phyloP scores from a whole-genome alignment of 2,888 invertebrate species.

The Polylopha cassiicola region DNA sequence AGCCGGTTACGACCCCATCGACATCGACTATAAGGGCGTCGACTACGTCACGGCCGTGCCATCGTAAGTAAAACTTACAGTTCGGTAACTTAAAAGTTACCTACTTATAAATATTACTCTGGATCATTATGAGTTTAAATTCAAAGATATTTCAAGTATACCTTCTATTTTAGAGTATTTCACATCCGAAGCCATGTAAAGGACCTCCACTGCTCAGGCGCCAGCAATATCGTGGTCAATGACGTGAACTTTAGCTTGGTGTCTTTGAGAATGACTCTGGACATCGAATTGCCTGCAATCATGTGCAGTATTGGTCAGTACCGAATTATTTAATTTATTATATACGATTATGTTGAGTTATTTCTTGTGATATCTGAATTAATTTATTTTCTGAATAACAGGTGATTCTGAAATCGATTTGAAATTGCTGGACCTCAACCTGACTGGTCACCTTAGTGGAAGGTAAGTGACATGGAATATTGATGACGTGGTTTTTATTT shows the following conservation, averaged over 20 bases:
- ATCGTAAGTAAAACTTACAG: slow-evolving; percentile 44
- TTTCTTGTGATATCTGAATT: slow-evolving; percentile 26
- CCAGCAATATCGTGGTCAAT: slow-evolving; percentile 52
- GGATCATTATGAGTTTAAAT: not conserved
- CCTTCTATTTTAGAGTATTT: slow-evolving; percentile 37
- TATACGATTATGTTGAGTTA: slow-evolving; percentile 24
- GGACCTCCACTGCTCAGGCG: slow-evolving; percentile 34
- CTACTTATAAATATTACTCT: no score
- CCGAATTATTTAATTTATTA: not conserved
- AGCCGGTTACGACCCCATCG: slow-evolving; percentile 45
- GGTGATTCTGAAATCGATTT: slow-evolving; percentile 21
- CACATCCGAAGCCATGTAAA: slow-evolving; percentile 29
- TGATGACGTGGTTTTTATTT: no score
- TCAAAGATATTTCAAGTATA: not conserved
- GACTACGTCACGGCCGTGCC: slow-evolving; percentile 39
- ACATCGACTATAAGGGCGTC: slow-evolving; percentile 17
- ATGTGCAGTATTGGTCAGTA: slow-evolving; percentile 37
- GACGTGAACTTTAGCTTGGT: slow-evolving; percentile 35
- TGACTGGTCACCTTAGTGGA: slow-evolving; percentile 24
- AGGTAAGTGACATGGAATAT: slow-evolving; percentile 27
- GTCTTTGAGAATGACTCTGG: slow-evolving; percentile 36
- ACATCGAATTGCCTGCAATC: slow-evolving; percentile 43
- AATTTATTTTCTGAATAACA: slow-evolving; percentile 27
- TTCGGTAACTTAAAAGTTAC: no score
- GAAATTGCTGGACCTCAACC: slow-evolving; percentile 21